A percentile compares a stretch with the other conserved stretches of the same genome.
These are phyloP conservation scores for Gambelia wislizenii DNA, from an alignment of 2,797 vertebrate genomes.

Conservation along the genomic window DNA sequence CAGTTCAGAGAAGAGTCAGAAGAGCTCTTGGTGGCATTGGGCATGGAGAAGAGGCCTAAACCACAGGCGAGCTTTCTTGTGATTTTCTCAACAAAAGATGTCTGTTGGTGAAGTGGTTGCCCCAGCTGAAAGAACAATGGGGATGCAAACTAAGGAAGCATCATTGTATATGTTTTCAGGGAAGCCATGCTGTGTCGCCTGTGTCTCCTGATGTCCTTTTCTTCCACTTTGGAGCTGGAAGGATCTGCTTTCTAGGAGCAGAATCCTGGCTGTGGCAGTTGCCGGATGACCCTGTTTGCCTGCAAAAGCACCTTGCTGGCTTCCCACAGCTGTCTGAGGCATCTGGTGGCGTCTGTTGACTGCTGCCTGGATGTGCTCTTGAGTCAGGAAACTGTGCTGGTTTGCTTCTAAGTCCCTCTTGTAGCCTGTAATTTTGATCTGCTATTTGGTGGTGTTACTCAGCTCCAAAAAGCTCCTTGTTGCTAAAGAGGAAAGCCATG, in stretches of 20 bases:
- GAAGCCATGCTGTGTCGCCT: neutral
- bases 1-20: no score
- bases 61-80: neutral
- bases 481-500: constrained; percentile 67
- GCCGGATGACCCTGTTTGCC: constrained; percentile 30
- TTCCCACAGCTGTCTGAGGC: neutral
- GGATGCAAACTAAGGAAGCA: neutral
- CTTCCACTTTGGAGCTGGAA: neutral
- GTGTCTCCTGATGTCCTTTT: constrained; percentile 10
- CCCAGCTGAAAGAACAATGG: neutral
- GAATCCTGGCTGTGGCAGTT: neutral
- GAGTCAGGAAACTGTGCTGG: neutral
- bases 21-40: neutral
- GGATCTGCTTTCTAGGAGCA: fast-evolving
- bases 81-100: constrained; percentile 11
- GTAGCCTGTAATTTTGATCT: constrained; percentile 52
- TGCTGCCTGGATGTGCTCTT: neutral
- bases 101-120: constrained; percentile 22
- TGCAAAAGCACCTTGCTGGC: constrained; percentile 10
- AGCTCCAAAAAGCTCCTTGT: constrained; percentile 48
- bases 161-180: constrained; percentile 28
- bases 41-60: constrained; percentile 24
- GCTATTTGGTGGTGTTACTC: constrained; percentile 50
- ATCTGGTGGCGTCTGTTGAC: neutral
- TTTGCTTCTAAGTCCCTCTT: constrained; percentile 49